A percentile compares a stretch with the other conserved stretches of the same genome.
Evolutionary conservation across 2,113 vertebrate genomes (phyloP).

Genomic region (Anarhynchus alexandrinus): DNA sequence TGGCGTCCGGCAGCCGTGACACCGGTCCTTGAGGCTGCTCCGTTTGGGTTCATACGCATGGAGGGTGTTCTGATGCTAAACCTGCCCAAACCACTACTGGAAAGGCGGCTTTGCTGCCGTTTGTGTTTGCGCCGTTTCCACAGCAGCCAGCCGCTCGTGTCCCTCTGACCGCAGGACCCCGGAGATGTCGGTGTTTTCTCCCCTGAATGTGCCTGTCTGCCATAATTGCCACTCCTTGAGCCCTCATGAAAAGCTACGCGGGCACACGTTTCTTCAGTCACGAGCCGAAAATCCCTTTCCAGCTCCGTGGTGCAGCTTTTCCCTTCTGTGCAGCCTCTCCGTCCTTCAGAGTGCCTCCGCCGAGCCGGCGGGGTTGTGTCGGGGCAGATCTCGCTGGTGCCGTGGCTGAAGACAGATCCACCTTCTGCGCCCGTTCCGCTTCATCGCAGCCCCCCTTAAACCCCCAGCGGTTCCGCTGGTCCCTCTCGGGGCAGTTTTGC

Average conservation of each 20-base stretch:
- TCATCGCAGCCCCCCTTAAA: fast-evolving
- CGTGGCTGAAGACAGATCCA: background rate
- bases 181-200: fast-evolving
- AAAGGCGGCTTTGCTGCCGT: background rate
- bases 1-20: fast-evolving
- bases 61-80: background rate
- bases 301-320: background rate
- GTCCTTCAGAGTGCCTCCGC: fast-evolving
- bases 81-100: background rate
- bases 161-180: background rate
- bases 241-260: background rate
- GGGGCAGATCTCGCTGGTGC: background rate
- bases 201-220: background rate
- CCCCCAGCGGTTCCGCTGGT: fast-evolving
- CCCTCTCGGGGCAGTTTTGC: background rate
- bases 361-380: background rate
- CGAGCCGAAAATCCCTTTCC: background rate
- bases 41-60: fast-evolving
- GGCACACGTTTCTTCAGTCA: background rate
- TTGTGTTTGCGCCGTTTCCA: background rate
- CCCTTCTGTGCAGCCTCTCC: background rate
- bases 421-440: fast-evolving
- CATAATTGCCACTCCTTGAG: background rate
- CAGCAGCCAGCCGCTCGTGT: background rate
- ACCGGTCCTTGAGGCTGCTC: fast-evolving